phyloP scores from a whole-genome alignment of 2,113 vertebrate species.

The Dromaius novaehollandiae region DNA sequence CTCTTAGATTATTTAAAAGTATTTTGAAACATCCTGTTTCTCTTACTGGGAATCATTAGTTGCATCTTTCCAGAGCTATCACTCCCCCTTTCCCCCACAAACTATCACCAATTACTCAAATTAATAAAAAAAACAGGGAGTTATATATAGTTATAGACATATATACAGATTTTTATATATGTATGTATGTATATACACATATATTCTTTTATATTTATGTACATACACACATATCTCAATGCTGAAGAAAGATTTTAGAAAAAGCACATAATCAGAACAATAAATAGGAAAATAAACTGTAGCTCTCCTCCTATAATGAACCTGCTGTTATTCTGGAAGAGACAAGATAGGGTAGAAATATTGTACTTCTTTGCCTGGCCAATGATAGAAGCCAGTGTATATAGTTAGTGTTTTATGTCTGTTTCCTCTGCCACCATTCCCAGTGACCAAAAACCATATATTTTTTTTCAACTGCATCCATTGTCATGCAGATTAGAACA shows the following conservation, averaged over 20 bases:
- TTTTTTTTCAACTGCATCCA: slow-evolving; percentile 30
- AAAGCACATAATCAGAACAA: background rate
- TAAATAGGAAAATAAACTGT: background rate
- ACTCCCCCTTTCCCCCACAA: background rate
- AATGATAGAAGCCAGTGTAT: background rate
- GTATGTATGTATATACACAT: background rate
- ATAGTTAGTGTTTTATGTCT: background rate
- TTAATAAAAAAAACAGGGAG: background rate
- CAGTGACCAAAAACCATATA: background rate
- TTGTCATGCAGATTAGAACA: background rate
- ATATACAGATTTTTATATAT: background rate
- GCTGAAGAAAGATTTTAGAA: background rate
- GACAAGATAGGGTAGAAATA: background rate
- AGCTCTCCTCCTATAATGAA: background rate
- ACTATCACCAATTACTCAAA: background rate
- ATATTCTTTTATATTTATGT: background rate
- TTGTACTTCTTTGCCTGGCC: background rate
- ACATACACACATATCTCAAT: background rate
- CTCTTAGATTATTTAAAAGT: slow-evolving; percentile 18
- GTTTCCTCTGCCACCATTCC: background rate
- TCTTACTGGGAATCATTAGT: slow-evolving; percentile 35
- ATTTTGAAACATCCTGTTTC: slow-evolving; percentile 49
- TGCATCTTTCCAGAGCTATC: background rate
- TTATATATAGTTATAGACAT: background rate
- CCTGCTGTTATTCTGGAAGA: background rate